Percentiles rank a stretch among this genome's conserved stretches.
These are phyloP conservation scores for Chrysomallon squamiferum DNA, from an alignment of 1,140 invertebrate genomes.

Conservation along the genomic window DNA sequence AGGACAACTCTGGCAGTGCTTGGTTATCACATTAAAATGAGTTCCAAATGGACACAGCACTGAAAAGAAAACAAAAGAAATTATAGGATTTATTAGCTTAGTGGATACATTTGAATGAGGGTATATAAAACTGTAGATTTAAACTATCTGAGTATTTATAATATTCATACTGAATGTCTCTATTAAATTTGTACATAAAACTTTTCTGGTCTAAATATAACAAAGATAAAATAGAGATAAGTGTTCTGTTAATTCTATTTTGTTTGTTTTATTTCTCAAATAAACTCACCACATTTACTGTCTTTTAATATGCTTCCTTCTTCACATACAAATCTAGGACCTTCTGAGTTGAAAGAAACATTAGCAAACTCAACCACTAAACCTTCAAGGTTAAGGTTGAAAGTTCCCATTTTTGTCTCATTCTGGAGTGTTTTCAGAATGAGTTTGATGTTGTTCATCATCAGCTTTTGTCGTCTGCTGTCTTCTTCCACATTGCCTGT, in stretches of 20 bases:
- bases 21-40: conserved; percentile 85
- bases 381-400: conserved; percentile 56
- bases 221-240: too few relatives aligned
- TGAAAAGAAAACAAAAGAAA: conserved; percentile 62
- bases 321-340: conserved; percentile 59
- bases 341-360: conserved; percentile 44
- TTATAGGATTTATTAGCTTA: neutral
- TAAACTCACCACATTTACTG: conserved; percentile 61
- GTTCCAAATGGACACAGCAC: conserved; percentile 95
- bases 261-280: neutral
- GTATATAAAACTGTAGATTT: too few relatives aligned
- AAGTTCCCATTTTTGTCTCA: conserved; percentile 53
- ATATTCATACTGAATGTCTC: too few relatives aligned
- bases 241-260: too few relatives aligned
- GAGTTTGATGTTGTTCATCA: conserved; percentile 43
- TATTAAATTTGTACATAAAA: too few relatives aligned
- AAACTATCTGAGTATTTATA: too few relatives aligned
- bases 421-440: conserved; percentile 48
- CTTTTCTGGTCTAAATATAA: too few relatives aligned
- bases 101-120: too few relatives aligned
- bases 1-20: conserved; percentile 86
- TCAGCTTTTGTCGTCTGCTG: conserved; percentile 28
- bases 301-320: conserved; percentile 59
- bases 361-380: conserved; percentile 46
- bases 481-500: conserved; percentile 21